A percentile compares a stretch with the other conserved stretches of the same genome.
phyloP scores from a whole-genome alignment of 2,888 invertebrate genomes.

The Drosophila lacicola region DNA sequence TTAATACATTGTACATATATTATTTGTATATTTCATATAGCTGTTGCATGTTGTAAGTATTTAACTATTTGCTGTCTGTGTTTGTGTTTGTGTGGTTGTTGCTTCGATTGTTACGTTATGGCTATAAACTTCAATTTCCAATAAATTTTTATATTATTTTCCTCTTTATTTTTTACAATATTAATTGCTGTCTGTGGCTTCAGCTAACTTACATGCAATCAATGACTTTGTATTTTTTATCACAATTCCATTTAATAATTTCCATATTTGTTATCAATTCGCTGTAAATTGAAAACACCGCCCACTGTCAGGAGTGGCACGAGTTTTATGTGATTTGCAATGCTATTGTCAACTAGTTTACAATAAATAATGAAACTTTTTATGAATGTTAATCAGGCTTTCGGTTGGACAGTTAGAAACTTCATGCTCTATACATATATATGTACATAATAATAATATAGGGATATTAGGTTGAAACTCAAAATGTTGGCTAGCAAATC shows the following conservation, averaged over 20 bases:
- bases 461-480: constrained; percentile 32
- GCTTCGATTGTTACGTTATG: constrained; percentile 50
- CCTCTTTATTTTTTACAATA: constrained; percentile 12
- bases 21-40: constrained; percentile 33
- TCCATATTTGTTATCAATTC: constrained; percentile 51
- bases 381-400: constrained; percentile 71
- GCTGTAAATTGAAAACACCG: constrained; percentile 31
- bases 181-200: constrained; percentile 30
- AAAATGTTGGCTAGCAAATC: constrained; percentile 46
- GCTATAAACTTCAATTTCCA: constrained; percentile 46
- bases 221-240: constrained; percentile 75
- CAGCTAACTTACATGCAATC: constrained; percentile 65
- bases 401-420: constrained; percentile 52
- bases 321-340: constrained; percentile 26
- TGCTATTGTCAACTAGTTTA: constrained; percentile 64
- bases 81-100: constrained; percentile 23
- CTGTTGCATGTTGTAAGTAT: constrained; percentile 40
- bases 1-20: constrained; percentile 44
- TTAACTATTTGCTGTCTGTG: constrained; percentile 27
- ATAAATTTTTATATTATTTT: constrained; percentile 28
- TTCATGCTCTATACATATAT: constrained; percentile 39
- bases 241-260: constrained; percentile 73
- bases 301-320: constrained; percentile 7
- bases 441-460: constrained; percentile 15
- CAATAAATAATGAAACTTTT: constrained; percentile 58